Base-by-base conservation (phyloP, 2,888 invertebrate species). In the Rotaria macrura region DNA sequence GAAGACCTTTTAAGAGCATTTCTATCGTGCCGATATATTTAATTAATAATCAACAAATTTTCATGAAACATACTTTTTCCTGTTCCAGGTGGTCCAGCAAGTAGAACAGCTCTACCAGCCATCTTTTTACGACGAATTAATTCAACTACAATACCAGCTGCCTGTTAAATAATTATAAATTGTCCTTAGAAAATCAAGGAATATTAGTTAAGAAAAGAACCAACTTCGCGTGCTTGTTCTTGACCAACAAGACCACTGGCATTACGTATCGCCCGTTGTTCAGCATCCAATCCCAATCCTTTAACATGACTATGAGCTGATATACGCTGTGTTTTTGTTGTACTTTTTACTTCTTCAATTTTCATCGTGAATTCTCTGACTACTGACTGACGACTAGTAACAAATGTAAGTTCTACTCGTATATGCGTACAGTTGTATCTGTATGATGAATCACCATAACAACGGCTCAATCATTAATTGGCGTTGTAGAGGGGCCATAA, bases 271-370 rank as follows among this genome's bases (percentile, higher is more conserved):
- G 97, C 95, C 85, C 92, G 92, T 54, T 97, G 97, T 93, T 94
- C 94, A 89, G 97, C 96, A 90, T 97, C 96, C 74, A 99, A 92
- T 0, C 99, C 99, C 55, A 99, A 92, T 23, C 99, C 99, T 92
- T 98, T 98, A 86, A 99, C 94, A 90, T 99, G 99, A 89, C 94
- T 97, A 89, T 98, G 98, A 34, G 96, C 95, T 84, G 97, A 97
- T 89, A 98, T 96, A 91, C 97, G 93, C 91, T 97, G 97, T 0
- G 96, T 95, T 92, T 96, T 96, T 0, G 95, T 96, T 5, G 96
- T 97, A 91, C 96, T 96, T 92, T 96, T 96, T 0, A 98, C 97
- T 93, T 98, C 97, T 92, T 98, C 97, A 88, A 98, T 97, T 93
- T 97, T 98, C 97, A 98, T 98, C 87, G 86, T 86, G 23, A 5